phyloP scores from a whole-genome alignment of 2,888 invertebrate genomes.

The Drosophila borborema region DNA sequence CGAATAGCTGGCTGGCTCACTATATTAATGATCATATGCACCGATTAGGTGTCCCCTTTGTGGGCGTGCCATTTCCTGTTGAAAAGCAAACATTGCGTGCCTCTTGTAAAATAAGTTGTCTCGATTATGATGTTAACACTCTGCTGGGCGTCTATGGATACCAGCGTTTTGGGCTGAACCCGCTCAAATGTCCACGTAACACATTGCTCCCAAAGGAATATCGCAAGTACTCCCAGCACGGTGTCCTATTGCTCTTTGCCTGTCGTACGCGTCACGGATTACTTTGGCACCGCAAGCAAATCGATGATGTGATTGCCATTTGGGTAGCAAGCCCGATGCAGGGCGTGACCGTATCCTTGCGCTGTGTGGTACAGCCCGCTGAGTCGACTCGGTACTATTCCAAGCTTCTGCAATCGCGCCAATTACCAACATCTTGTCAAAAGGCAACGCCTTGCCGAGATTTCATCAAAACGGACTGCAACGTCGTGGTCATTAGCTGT shows the following conservation, averaged over 20 bases:
- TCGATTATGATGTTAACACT: slow-evolving; percentile 34
- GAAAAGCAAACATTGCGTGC: slow-evolving; percentile 35
- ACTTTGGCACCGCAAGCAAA: slow-evolving; percentile 53
- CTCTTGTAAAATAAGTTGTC: slow-evolving; percentile 23
- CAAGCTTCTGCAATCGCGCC: slow-evolving; percentile 43
- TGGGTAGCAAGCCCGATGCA: slow-evolving; percentile 59
- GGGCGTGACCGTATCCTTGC: slow-evolving; percentile 44
- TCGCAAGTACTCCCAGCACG: slow-evolving; percentile 61
- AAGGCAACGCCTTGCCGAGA: slow-evolving; percentile 37
- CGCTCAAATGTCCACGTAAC: slow-evolving; percentile 59
- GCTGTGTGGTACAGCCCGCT: slow-evolving; percentile 51
- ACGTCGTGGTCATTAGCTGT: slow-evolving; percentile 52
- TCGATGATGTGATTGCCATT: slow-evolving; percentile 51
- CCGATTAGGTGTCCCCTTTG: slow-evolving; percentile 22
- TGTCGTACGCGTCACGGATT: slow-evolving; percentile 61
- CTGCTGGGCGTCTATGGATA: slow-evolving; percentile 56
- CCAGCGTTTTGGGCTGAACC: slow-evolving; percentile 54
- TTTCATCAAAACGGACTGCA: slow-evolving; percentile 63
- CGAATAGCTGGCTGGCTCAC: slow-evolving; percentile 46
- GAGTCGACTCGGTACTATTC: slow-evolving; percentile 44
- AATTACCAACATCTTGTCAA: slow-evolving; percentile 17
- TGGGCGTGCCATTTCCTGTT: slow-evolving; percentile 35
- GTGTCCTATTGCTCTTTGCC: slow-evolving; percentile 56
- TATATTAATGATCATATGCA: slow-evolving; percentile 37
- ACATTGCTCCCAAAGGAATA: slow-evolving; percentile 50